Evolutionary conservation across 2,113 vertebrate species (phyloP).

Genomic region (Megaleporinus macrocephalus): DNA sequence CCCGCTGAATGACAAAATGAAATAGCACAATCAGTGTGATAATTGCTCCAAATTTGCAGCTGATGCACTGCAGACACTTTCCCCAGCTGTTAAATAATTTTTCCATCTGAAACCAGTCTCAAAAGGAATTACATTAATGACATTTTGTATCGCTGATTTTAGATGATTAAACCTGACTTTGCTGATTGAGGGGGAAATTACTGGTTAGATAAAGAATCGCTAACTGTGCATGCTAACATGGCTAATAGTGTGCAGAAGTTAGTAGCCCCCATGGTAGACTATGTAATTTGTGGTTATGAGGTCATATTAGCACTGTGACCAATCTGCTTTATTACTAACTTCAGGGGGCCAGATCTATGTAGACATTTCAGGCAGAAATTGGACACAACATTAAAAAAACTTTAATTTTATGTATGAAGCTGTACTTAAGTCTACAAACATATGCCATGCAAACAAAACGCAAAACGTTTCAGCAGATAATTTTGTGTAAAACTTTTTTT

Average conservation of each 20-base stretch:
- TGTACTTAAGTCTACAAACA: no score
- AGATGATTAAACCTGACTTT: conserved; percentile 24
- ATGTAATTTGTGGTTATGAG: neutral
- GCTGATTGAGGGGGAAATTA: neutral
- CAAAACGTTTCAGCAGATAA: no score
- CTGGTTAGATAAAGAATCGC: conserved; percentile 12
- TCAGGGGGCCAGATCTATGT: no score
- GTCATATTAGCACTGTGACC: neutral
- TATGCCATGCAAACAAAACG: no score
- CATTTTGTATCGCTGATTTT: neutral
- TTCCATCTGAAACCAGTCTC: neutral
- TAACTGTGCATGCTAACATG: conserved; percentile 17
- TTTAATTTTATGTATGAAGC: no score
- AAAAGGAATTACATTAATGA: conserved; percentile 22
- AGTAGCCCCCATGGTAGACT: neutral
- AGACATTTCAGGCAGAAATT: no score
- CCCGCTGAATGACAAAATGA: conserved; percentile 28
- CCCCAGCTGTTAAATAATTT: conserved; percentile 17
- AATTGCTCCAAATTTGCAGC: neutral
- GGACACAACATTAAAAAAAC: no score
- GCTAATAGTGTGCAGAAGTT: neutral
- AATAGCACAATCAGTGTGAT: neutral
- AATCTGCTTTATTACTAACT: neutral
- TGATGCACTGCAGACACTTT: neutral
- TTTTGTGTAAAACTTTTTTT: no score